Conservation (phyloP, 2,113 vertebrate genomes). For the Arothron firmamentum region DNA sequence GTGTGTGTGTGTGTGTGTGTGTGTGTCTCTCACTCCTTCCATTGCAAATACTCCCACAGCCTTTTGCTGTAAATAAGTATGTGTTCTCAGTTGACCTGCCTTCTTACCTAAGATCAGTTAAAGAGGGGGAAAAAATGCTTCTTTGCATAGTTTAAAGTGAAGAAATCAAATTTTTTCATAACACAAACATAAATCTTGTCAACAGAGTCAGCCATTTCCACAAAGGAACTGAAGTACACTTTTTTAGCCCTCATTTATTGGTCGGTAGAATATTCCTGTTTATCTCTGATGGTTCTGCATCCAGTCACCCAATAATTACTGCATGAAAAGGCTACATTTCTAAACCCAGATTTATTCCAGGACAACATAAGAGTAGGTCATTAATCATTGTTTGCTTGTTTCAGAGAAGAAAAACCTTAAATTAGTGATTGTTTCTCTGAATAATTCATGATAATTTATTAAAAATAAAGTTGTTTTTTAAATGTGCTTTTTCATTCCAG, state of each 20-base stretch:
- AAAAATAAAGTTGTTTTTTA: too few relatives aligned
- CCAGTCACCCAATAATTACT: neutral
- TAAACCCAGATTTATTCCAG: too few relatives aligned
- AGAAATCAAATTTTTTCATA: neutral
- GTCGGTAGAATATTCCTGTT: neutral
- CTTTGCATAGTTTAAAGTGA: constrained; percentile 2
- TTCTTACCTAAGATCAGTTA: constrained; percentile 34
- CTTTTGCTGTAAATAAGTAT: constrained; percentile 46
- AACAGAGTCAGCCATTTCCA: neutral
- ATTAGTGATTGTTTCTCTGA: too few relatives aligned
- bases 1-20: constrained; percentile 26
- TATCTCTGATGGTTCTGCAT: neutral
- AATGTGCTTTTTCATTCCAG: too few relatives aligned
- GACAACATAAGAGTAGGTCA: too few relatives aligned
- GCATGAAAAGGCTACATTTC: too few relatives aligned
- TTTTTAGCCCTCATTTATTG: neutral
- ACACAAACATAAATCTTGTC: neutral
- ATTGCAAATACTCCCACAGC: constrained; percentile 33
- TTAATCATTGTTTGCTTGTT: neutral
- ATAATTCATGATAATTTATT: too few relatives aligned
- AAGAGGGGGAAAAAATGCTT: neutral
- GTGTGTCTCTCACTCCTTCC: constrained; percentile 24
- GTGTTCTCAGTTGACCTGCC: constrained; percentile 38
- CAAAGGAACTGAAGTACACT: neutral
- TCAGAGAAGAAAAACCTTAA: neutral